These are phyloP conservation scores for Spondyliosoma cantharus DNA, from an alignment of 2,797 vertebrate genomes.

Conservation along the genomic window DNA sequence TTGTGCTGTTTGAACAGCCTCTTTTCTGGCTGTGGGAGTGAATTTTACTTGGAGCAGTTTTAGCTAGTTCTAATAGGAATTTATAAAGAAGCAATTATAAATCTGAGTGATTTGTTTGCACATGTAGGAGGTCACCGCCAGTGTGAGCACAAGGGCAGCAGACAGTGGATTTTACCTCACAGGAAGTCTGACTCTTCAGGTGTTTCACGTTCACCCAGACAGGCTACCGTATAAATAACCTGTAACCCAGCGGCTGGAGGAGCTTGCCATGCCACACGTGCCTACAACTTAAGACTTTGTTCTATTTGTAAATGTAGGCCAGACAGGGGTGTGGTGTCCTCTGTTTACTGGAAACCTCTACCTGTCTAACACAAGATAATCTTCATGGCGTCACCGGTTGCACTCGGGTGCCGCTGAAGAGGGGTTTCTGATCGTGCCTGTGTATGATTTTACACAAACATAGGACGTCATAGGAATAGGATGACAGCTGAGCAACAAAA, in stretches of 20 bases:
- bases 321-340: constrained; percentile 70
- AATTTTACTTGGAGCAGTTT: not conserved
- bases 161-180: constrained; percentile 71
- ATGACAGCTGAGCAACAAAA: constrained; percentile 2
- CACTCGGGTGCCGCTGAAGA: constrained; percentile 38
- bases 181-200: constrained; percentile 61
- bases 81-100: not conserved
- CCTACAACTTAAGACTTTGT: constrained; percentile 66
- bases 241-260: constrained; percentile 58
- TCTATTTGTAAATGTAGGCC: constrained; percentile 83
- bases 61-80: not conserved
- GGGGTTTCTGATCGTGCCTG: constrained; percentile 35
- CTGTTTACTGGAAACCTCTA: constrained; percentile 78
- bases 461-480: not conserved
- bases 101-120: not conserved
- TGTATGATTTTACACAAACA: constrained; percentile 35
- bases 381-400: constrained; percentile 46
- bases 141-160: constrained; percentile 42
- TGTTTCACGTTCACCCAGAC: constrained; percentile 69
- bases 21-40: not conserved
- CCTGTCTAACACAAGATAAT: constrained; percentile 73
- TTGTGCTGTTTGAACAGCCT: not conserved
- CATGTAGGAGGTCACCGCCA: constrained; percentile 38
- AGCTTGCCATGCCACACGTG: constrained; percentile 71
- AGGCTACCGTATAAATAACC: constrained; percentile 76